phyloP scores from a whole-genome alignment of 92 coral and sea anemone species.

The Porites divaricata region DNA sequence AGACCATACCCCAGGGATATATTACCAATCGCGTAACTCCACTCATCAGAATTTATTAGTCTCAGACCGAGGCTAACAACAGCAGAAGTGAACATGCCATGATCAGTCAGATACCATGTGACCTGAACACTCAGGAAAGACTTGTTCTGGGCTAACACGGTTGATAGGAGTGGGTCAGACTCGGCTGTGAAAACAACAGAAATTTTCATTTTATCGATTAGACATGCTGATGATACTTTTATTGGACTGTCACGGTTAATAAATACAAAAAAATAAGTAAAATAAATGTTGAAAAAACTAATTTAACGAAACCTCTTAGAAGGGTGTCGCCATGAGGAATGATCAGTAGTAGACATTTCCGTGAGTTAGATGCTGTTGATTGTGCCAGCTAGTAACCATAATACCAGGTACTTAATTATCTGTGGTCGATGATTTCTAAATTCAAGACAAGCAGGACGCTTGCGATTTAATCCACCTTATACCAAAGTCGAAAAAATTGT shows the following conservation, averaged over 20 bases:
- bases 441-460: too few species aligned
- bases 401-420: too few species aligned
- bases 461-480: too few species aligned
- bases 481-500: too few species aligned
- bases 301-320: too few species aligned
- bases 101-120: conserved; percentile 67
- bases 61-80: conserved; percentile 59
- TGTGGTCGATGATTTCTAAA: too few species aligned
- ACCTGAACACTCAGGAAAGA: conserved; percentile 53
- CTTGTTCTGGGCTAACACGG: conserved; percentile 70
- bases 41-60: conserved; percentile 45
- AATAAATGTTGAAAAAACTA: too few species aligned
- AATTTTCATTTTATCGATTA: background rate
- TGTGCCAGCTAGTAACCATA: too few species aligned
- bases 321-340: too few species aligned
- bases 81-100: conserved; percentile 53
- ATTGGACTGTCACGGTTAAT: background rate
- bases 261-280: too few species aligned
- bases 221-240: background rate
- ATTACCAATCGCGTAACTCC: conserved; percentile 50
- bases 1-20: conserved; percentile 32
- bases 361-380: too few species aligned
- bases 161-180: conserved; percentile 48
- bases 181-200: conserved; percentile 30
- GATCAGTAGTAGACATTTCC: too few species aligned